Conservation (phyloP, 2,113 vertebrate genomes). For the Lontra canadensis region DNA sequence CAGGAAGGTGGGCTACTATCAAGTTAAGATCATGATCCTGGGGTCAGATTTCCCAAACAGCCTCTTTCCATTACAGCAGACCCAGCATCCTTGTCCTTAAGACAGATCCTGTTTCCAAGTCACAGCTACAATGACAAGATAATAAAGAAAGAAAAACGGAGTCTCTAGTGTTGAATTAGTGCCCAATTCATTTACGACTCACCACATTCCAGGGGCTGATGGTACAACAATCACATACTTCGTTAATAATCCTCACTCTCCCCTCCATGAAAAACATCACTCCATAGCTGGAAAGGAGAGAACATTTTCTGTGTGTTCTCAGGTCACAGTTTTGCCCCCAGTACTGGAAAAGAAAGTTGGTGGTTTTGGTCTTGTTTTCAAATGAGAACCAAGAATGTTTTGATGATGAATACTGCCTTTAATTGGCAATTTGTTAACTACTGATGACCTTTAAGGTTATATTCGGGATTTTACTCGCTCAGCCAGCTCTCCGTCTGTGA, state of each 20-base stretch:
- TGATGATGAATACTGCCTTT: background rate
- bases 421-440: background rate
- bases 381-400: slow-evolving; percentile 10
- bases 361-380: background rate
- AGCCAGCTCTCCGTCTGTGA: background rate
- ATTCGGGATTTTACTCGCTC: slow-evolving; percentile 36
- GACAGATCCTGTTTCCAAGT: slow-evolving; percentile 38
- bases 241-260: background rate
- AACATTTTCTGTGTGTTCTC: background rate
- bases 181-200: background rate
- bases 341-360: background rate
- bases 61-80: background rate
- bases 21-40: slow-evolving; percentile 13
- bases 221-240: background rate
- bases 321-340: background rate
- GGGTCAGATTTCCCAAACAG: slow-evolving; percentile 12
- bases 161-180: background rate
- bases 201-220: background rate
- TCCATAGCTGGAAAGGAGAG: background rate
- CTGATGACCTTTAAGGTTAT: slow-evolving; percentile 8
- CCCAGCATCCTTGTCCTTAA: background rate
- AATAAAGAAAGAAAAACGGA: background rate
- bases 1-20: background rate
- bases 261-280: background rate
- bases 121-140: background rate